These are phyloP conservation scores for Pampusana beccarii DNA, from an alignment of 2,113 vertebrate species.

Conservation along the genomic window DNA sequence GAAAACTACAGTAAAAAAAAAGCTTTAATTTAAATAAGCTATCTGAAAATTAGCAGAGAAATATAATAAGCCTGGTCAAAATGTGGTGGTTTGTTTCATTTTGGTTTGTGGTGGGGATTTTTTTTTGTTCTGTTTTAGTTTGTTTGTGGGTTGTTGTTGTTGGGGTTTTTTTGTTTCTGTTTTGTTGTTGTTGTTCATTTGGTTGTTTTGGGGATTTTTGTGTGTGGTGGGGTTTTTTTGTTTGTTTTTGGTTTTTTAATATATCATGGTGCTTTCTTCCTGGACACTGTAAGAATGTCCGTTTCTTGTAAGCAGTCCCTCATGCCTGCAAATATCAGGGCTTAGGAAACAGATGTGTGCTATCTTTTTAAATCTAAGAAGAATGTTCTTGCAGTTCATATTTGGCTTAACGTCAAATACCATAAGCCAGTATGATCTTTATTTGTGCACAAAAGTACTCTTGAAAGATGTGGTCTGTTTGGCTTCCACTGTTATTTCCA, in stretches of 20 bases:
- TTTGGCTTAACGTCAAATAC: neutral
- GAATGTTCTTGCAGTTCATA: neutral
- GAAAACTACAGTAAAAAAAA: neutral
- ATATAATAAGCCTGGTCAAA: neutral
- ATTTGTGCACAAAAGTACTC: neutral
- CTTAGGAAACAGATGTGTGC: conserved; percentile 4
- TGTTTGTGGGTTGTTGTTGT: too few relatives aligned
- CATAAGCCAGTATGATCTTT: neutral
- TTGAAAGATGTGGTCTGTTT: neutral
- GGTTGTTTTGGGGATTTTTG: too few relatives aligned
- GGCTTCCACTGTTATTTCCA: neutral
- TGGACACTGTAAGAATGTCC: neutral
- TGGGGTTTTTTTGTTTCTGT: too few relatives aligned
- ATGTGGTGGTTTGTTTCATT: neutral
- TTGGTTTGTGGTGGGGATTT: too few relatives aligned
- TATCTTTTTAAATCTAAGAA: neutral
- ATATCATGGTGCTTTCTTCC: neutral
- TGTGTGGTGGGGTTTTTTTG: too few relatives aligned
- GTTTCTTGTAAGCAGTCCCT: neutral
- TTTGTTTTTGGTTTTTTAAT: too few relatives aligned
- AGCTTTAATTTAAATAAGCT: neutral
- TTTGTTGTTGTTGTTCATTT: too few relatives aligned
- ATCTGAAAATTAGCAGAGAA: neutral
- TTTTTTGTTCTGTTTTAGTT: neutral
- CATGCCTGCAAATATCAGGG: neutral